Evolutionary conservation across 2,113 vertebrate genomes (phyloP).

Genomic region (Tursiops truncatus): DNA sequence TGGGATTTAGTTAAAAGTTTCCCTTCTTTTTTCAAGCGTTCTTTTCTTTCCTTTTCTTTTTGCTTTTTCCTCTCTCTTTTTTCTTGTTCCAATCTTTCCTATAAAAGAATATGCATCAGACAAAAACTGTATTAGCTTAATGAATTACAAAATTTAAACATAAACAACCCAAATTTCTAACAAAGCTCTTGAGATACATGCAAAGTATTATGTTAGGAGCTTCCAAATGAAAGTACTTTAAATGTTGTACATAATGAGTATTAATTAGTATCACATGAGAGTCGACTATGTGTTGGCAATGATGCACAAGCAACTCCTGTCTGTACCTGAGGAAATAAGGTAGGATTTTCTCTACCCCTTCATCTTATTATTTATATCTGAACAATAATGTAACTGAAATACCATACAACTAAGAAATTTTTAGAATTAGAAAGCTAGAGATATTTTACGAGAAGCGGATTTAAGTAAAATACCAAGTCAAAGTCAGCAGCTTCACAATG

Average conservation of each 20-base stretch:
- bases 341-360: background rate
- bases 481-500: background rate
- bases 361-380: background rate
- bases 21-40: slow-evolving; percentile 97
- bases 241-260: background rate
- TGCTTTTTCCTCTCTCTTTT: slow-evolving; percentile 97
- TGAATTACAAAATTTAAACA: slow-evolving; percentile 26
- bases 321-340: background rate
- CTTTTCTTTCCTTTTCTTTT: slow-evolving; percentile 98
- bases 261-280: background rate
- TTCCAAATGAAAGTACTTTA: slow-evolving; percentile 33
- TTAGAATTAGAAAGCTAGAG: background rate
- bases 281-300: background rate
- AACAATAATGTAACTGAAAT: background rate
- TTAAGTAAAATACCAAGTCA: background rate
- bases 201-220: background rate
- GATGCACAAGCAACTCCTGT: background rate
- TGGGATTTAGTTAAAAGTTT: slow-evolving; percentile 96
- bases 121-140: slow-evolving; percentile 20
- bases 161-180: slow-evolving; percentile 25
- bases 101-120: slow-evolving; percentile 20
- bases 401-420: background rate
- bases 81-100: slow-evolving; percentile 97
- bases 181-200: background rate
- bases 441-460: background rate